phyloP scores from a whole-genome alignment of 2,888 invertebrate genomes.

The Drosophila anomelani region DNA sequence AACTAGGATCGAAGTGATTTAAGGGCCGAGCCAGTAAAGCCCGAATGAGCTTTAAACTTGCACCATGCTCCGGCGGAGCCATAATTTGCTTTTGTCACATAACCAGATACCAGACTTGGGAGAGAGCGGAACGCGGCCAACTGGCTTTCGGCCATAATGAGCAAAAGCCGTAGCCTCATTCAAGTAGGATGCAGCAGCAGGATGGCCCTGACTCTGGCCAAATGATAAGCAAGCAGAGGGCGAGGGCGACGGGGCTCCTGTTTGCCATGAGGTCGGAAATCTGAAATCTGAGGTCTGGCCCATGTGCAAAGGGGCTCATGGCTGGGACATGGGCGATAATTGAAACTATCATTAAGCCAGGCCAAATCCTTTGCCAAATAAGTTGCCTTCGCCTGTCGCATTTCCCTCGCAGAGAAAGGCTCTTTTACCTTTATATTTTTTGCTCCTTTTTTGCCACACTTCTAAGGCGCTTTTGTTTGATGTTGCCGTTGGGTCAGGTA shows the following conservation, averaged over 20 bases:
- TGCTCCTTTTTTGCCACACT: conserved; percentile 17
- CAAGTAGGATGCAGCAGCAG: conserved; percentile 37
- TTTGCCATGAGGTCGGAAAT: conserved; percentile 36
- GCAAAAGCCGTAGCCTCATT: conserved; percentile 32
- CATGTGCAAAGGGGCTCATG: conserved; percentile 48
- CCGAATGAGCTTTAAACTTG: conserved; percentile 31
- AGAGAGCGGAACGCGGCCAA: conserved; percentile 53
- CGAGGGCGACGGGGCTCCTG: conserved; percentile 17
- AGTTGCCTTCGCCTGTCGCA: conserved; percentile 32
- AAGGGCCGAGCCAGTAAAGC: conserved; percentile 9
- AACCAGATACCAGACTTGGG: conserved; percentile 6
- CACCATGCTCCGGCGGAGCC: conserved; percentile 43
- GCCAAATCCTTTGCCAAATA: conserved; percentile 56
- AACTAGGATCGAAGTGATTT: conserved; percentile 24
- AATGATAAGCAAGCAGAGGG: conserved; percentile 38
- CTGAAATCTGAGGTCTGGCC: conserved; percentile 45
- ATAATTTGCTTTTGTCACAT: conserved; percentile 61
- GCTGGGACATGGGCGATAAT: conserved; percentile 64
- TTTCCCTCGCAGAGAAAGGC: not conserved
- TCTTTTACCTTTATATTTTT: not conserved
- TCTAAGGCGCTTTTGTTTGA: conserved; percentile 51
- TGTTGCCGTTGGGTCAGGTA: conserved; percentile 39
- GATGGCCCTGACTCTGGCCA: conserved; percentile 32
- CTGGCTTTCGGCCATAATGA: conserved; percentile 64
- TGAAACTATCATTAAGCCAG: conserved; percentile 78